These are phyloP conservation scores for Puntigrus tetrazona DNA, from an alignment of 2,113 vertebrate species.

Conservation along the genomic window DNA sequence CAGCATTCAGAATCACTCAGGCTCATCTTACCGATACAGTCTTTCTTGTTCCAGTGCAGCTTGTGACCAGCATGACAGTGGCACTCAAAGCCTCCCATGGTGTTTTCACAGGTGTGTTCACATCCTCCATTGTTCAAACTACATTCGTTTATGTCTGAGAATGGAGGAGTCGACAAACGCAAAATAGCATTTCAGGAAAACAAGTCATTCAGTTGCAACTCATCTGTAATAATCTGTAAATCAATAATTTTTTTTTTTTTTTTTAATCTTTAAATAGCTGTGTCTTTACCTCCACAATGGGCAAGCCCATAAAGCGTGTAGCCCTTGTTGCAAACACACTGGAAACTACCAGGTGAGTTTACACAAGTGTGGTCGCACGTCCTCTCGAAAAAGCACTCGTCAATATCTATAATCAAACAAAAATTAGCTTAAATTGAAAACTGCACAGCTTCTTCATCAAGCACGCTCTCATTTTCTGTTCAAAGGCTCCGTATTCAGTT, in stretches of 20 bases:
- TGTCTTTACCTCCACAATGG: slow-evolving; percentile 90
- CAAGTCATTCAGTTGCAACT: not conserved
- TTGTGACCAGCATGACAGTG: slow-evolving; percentile 86
- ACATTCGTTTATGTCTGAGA: slow-evolving; percentile 92
- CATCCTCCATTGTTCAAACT: slow-evolving; percentile 94
- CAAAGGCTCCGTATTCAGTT: slow-evolving; percentile 24
- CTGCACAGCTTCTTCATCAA: slow-evolving; percentile 1
- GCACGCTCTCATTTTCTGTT: slow-evolving; percentile 1
- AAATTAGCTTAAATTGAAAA: slow-evolving; percentile 60
- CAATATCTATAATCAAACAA: slow-evolving; percentile 87
- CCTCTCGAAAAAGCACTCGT: slow-evolving; percentile 95
- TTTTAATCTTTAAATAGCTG: slow-evolving; percentile 2
- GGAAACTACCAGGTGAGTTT: slow-evolving; percentile 90
- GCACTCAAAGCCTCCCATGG: slow-evolving; percentile 85
- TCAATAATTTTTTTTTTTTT: too few relatives aligned
- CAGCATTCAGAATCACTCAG: slow-evolving; percentile 19
- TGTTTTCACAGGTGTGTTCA: slow-evolving; percentile 90
- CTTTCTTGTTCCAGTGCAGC: slow-evolving; percentile 98
- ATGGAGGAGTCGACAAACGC: not conserved
- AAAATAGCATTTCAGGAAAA: not conserved
- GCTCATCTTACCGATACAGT: slow-evolving; percentile 91
- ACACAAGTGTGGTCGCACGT: slow-evolving; percentile 94
- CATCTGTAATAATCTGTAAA: not conserved
- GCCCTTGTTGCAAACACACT: slow-evolving; percentile 90
- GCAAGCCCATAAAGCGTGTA: slow-evolving; percentile 92